Evolutionary conservation across 2,113 vertebrate species (phyloP), one percentile per base, ranked within the genome.

Genomic region (Panthera uncia): DNA sequence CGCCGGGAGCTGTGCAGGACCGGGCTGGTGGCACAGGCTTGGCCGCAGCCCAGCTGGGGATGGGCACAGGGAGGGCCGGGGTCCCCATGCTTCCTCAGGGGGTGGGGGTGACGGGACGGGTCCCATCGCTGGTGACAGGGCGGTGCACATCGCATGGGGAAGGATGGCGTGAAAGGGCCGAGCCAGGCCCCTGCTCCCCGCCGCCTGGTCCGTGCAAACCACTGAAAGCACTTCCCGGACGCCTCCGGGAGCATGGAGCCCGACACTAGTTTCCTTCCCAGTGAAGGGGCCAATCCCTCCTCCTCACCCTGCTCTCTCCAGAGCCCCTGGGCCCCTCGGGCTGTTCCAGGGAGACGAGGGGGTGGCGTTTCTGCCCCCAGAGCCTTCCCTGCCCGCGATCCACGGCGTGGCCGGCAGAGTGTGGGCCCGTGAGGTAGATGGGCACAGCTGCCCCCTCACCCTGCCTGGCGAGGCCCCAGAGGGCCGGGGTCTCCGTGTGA

Each of bases 391-490:
- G 63, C n/a, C 69, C 45, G 19, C 0, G 4, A n/a, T 36, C 82
- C 91, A 25, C 4, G 55, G 63, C 68, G 55, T 1, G 66, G 80
- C 83, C 5, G 1, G 66, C 80, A 91, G 88, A 96, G 90, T 31
- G 91, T 9, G 94, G 91, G 82, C 95, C 89, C 5, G 15, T 96
- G 98, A 98, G 98, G 98, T 97, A 98, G 95, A 95, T 84, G 55
- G 88, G 89, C 97, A 95, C 94, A 92, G 84, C 69, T 85, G 95
- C 89, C 92, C 88, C 97, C 89, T 80, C 94, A 65, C 74, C 81
- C 89, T 88, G 86, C 80, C 91, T 36, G 81, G 84, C 92, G 25
- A 69, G 85, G 96, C 19, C 89, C 79, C 33, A 66, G 79, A 76
- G 29, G 38, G 14, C 87, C 36, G 66, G 74, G 38, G 16, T 91